Conservation (phyloP, 2,113 vertebrate species). For the Mormoops blainvillei region DNA sequence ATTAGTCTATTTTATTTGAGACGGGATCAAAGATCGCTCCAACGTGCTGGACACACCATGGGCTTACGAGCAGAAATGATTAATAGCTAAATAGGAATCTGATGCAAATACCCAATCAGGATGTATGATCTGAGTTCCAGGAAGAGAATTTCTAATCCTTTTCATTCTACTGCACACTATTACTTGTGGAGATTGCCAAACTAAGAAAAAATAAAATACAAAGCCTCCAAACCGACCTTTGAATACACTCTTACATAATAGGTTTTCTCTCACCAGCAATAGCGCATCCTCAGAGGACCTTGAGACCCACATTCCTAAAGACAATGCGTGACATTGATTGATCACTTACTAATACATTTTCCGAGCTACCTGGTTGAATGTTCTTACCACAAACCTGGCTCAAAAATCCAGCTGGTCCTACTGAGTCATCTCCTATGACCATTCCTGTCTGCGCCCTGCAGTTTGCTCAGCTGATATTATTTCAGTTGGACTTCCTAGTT, state of each 20-base stretch:
- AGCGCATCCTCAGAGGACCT: slow-evolving; percentile 13
- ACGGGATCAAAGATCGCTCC: slow-evolving; percentile 68
- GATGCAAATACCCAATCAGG: slow-evolving; percentile 74
- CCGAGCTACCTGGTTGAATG: slow-evolving; percentile 53
- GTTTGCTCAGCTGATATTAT: neutral
- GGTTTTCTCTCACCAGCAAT: neutral
- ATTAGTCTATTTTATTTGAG: slow-evolving; percentile 79
- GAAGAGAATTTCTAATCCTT: slow-evolving; percentile 68
- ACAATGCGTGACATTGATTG: slow-evolving; percentile 31
- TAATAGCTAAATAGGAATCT: slow-evolving; percentile 69
- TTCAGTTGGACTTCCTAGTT: neutral
- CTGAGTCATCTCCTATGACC: slow-evolving; percentile 10
- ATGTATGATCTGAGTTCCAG: slow-evolving; percentile 76
- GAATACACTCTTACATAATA: slow-evolving; percentile 11
- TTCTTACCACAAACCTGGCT: slow-evolving; percentile 49
- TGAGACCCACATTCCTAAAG: slow-evolving; percentile 19
- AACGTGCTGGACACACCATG: slow-evolving; percentile 66
- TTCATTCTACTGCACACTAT: slow-evolving; percentile 51
- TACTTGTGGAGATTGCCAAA: slow-evolving; percentile 23
- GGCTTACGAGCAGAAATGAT: slow-evolving; percentile 67
- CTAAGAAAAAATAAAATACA: slow-evolving; percentile 14
- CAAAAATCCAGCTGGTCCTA: slow-evolving; percentile 1
- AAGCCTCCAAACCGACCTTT: slow-evolving; percentile 15
- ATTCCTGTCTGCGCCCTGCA: neutral
- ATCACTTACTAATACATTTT: slow-evolving; percentile 51